These are phyloP conservation scores for Bombyx mandarina DNA, from an alignment of 1,140 invertebrate genomes.

Conservation along the genomic window DNA sequence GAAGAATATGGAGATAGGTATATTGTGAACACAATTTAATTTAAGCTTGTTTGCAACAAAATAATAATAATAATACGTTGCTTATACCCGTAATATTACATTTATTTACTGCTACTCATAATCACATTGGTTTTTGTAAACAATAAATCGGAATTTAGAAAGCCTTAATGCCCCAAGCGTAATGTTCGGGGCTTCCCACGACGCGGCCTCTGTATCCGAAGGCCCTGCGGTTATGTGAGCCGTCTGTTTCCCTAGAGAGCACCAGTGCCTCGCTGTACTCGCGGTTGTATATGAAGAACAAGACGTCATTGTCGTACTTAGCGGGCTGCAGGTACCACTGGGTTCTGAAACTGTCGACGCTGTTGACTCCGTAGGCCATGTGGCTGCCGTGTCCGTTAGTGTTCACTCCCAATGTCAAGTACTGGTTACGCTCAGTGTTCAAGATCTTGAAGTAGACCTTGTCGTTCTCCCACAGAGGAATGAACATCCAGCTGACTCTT, in stretches of 20 bases:
- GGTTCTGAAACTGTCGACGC: neutral
- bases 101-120: too few species aligned
- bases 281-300: constrained; percentile 3
- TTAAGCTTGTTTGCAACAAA: too few species aligned
- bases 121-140: too few species aligned
- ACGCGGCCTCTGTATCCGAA: neutral
- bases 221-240: neutral
- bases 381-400: neutral
- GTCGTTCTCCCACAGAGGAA: neutral
- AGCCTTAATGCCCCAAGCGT: neutral
- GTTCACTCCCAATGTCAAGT: neutral
- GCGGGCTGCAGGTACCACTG: constrained; percentile 3
- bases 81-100: too few species aligned
- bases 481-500: neutral
- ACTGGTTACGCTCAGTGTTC: neutral
- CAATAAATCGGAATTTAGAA: too few species aligned
- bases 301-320: neutral
- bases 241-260: neutral
- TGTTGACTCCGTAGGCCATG: neutral
- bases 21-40: too few species aligned
- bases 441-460: constrained; percentile 3
- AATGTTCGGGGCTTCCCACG: neutral
- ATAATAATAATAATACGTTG: too few species aligned
- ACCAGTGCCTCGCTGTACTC: constrained; percentile 4
- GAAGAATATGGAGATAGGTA: too few species aligned